Evolutionary conservation across 2,888 invertebrate species (phyloP).

Genomic region (Perizoma affinitatum): DNA sequence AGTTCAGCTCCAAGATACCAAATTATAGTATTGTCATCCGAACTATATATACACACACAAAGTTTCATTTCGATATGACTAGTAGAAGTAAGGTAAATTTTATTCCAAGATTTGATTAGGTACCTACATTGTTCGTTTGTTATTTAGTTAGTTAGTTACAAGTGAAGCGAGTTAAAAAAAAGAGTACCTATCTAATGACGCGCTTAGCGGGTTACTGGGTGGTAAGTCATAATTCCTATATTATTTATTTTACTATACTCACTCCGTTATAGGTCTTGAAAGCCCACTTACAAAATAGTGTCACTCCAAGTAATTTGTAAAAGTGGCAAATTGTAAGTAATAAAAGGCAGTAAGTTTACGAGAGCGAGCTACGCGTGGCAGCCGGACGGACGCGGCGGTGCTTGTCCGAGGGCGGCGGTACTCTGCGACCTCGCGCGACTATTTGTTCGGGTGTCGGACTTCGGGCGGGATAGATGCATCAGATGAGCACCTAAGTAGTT

Average conservation of each 20-base stretch:
- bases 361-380: conserved; percentile 39
- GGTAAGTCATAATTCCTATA: too few relatives aligned
- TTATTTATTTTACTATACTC: conserved; percentile 36
- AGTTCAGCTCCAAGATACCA: too few relatives aligned
- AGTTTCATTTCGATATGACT: too few relatives aligned
- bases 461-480: conserved; percentile 10
- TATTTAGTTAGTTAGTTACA: too few relatives aligned
- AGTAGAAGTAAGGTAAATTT: too few relatives aligned
- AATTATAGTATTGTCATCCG: too few relatives aligned
- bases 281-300: conserved; percentile 44
- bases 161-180: too few relatives aligned
- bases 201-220: too few relatives aligned
- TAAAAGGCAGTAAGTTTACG: conserved; percentile 48
- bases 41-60: too few relatives aligned
- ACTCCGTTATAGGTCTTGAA: conserved; percentile 46
- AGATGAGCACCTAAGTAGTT: not conserved
- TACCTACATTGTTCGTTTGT: too few relatives aligned
- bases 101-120: too few relatives aligned
- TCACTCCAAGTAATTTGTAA: conserved; percentile 35
- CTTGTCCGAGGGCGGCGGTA: conserved; percentile 54
- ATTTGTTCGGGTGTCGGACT: conserved; percentile 16
- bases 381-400: conserved; percentile 51
- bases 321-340: conserved; percentile 32
- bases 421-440: conserved; percentile 47
- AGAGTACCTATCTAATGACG: too few relatives aligned